Conservation (phyloP, 2,888 invertebrate species). For the Drosophila borborema region DNA sequence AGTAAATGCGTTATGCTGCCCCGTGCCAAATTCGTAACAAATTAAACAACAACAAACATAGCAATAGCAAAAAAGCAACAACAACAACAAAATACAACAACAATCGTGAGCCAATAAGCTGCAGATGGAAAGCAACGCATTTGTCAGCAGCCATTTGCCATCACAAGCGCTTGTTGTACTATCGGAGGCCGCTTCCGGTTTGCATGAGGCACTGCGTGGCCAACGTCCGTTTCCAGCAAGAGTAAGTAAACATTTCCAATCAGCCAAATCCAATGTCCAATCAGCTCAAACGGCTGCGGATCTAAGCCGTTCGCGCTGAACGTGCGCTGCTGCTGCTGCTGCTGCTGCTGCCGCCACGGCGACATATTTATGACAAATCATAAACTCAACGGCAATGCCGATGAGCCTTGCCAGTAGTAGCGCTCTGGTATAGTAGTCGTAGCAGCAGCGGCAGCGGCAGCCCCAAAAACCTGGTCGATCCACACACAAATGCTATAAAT, state of each 20-base stretch:
- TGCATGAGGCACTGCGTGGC: slow-evolving; percentile 91
- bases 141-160: slow-evolving; percentile 90
- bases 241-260: slow-evolving; percentile 85
- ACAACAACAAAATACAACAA: slow-evolving; percentile 19
- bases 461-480: slow-evolving; percentile 62
- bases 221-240: slow-evolving; percentile 91
- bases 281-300: slow-evolving; percentile 19
- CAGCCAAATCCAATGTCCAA: slow-evolving; percentile 41
- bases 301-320: slow-evolving; percentile 15
- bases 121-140: slow-evolving; percentile 91
- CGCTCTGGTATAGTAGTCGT: not conserved
- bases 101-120: slow-evolving; percentile 39
- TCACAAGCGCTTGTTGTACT: slow-evolving; percentile 91
- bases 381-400: slow-evolving; percentile 54
- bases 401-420: slow-evolving; percentile 17
- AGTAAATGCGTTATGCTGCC: slow-evolving; percentile 45
- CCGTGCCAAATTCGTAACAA: slow-evolving; percentile 50
- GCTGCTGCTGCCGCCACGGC: slow-evolving; percentile 28
- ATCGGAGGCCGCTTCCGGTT: slow-evolving; percentile 90
- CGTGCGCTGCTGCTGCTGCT: not conserved
- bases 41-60: slow-evolving; percentile 23
- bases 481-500: slow-evolving; percentile 72
- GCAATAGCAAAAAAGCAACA: slow-evolving; percentile 10
- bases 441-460: slow-evolving; percentile 14
- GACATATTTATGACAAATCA: slow-evolving; percentile 80